Evolutionary conservation across 2,797 vertebrate species (phyloP), one percentile per base, ranked within the genome.

Genomic region (Cyprinodon diabolis): DNA sequence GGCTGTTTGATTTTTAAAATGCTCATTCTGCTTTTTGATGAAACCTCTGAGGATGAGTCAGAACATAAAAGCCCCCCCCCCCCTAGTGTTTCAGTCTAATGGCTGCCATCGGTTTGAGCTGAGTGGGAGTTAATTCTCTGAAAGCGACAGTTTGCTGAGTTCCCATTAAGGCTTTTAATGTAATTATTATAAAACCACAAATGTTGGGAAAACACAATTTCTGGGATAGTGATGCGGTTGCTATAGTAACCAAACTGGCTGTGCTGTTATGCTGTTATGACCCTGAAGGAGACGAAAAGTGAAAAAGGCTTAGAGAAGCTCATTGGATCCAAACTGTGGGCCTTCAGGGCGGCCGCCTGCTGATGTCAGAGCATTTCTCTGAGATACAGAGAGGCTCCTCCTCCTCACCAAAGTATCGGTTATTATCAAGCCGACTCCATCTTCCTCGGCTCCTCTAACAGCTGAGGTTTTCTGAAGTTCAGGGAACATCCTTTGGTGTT

Each of bases 151-250:
- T 48, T 48, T 48, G 47, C 47, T 48, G 47, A 48, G 11, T n/a
- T 21, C 52, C 52, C 19, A 52, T 84, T 89, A 19, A 49, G 72
- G 79, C 79, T 84, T 86, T 86, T 86, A 69, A 79, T 69, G 11
- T 79, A 82, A 81, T 79, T 79, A 72, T 52, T 2, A 8, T 43
- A 21, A 75, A 80, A 71, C 65, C 75, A 8, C 52, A 74, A 62
- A 35, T 6, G 11, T 52, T 66, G 69, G 69, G 55, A 12, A 21
- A 48, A 79, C 1, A 17, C 19, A 77, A 51, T 51, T 30, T 51
- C 15, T 51, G 49, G 49, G 49, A 19, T 19, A 13, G 19, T 5
- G 49, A 52, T 55, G 60, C 23, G 66, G 75, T 80, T 82, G 82
- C 70, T 45, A 54, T 60, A 25, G 74, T 71, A 77, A 55, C 75